Evolutionary conservation across 2,797 vertebrate species (phyloP).

Genomic region (Scolopax bukidnonensis): DNA sequence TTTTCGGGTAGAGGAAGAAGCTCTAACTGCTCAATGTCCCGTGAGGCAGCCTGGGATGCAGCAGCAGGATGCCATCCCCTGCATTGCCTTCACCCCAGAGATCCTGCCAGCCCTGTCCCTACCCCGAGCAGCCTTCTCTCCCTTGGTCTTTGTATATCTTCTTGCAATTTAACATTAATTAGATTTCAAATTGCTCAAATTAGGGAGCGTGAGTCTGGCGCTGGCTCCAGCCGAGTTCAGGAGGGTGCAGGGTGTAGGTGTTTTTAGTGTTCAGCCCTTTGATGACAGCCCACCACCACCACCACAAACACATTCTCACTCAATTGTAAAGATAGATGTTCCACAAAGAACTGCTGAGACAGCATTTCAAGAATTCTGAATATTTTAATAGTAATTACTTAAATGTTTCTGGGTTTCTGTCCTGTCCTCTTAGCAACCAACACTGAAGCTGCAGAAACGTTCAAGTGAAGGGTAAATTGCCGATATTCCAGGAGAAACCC

Average conservation of each 20-base stretch:
- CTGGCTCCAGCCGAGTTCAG: background rate
- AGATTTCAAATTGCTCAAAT: background rate
- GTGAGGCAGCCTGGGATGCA: background rate
- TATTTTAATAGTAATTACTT: background rate
- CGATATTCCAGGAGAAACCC: background rate
- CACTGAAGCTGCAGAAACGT: background rate
- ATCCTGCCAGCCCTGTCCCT: background rate
- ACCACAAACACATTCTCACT: background rate
- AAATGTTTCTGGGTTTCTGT: background rate
- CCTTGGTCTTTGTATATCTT: background rate
- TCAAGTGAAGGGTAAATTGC: background rate
- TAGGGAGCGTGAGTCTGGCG: background rate
- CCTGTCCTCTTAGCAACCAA: background rate
- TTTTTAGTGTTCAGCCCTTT: background rate
- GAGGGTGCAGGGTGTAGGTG: background rate
- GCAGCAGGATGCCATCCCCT: background rate
- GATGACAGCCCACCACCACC: rapidly evolving
- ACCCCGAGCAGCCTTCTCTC: background rate
- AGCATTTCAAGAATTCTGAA: background rate
- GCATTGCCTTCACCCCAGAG: background rate
- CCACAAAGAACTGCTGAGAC: background rate
- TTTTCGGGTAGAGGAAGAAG: background rate
- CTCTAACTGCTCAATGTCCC: rapidly evolving
- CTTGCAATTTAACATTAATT: background rate
- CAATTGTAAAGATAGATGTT: background rate